Percentiles rank a stretch among this genome's conserved stretches.
These are phyloP conservation scores for Acrobeloides nanus DNA, from an alignment of 2,888 invertebrate species.

Conservation along the genomic window DNA sequence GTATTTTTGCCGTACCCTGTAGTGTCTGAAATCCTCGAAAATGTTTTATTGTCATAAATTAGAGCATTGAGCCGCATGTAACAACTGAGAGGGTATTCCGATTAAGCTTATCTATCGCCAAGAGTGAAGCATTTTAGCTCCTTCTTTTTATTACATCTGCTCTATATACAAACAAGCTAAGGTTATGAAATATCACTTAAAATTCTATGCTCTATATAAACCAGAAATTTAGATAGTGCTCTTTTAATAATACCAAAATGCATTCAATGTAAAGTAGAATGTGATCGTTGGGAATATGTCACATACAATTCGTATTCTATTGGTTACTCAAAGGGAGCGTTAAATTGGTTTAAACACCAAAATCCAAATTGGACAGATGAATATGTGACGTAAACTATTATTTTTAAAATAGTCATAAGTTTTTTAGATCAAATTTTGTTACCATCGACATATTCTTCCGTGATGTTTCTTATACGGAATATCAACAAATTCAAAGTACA, in stretches of 20 bases:
- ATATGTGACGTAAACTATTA: constrained; percentile 21
- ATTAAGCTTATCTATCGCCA: no score
- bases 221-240: no score
- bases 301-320: constrained; percentile 42
- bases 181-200: no score
- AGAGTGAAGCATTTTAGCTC: no score
- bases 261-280: constrained; percentile 32
- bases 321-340: constrained; percentile 32
- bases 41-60: no score
- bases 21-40: no score
- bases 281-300: constrained; percentile 36
- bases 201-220: no score
- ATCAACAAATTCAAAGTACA: constrained; percentile 40
- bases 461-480: constrained; percentile 45
- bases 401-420: constrained; percentile 2
- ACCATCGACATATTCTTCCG: constrained; percentile 44
- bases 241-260: constrained; percentile 19
- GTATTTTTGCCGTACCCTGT: no score
- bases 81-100: no score
- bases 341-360: constrained; percentile 27
- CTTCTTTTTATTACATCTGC: no score
- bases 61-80: no score
- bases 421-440: constrained; percentile 31
- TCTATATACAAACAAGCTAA: no score
- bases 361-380: constrained; percentile 24